Base-by-base conservation (phyloP, 2,797 vertebrate genomes). In the Miichthys miiuy region DNA sequence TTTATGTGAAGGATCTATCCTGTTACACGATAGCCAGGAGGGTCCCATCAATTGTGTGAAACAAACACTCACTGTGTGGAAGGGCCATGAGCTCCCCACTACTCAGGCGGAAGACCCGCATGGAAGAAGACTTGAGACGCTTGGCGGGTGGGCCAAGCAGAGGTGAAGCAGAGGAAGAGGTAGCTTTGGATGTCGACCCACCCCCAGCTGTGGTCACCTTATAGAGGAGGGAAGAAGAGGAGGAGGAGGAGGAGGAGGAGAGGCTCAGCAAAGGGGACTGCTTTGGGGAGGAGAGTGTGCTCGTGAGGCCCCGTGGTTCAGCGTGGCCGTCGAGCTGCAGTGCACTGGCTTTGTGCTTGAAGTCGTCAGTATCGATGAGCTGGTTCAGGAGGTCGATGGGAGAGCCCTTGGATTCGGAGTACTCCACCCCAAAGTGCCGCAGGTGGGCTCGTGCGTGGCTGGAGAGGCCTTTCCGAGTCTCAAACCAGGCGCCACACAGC, bases 401-500 rank as follows among this genome's bases (percentile, higher is more conserved):
- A 23, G 96, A 97, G 87, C 97, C 96, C 92, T 97, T 98, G 82
- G 97, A 96, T 88, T 98, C 97, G 0, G 96, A 97, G 91, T 97
- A 97, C 90, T 96, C 96, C 83, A 97, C 96, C 30, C 97, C 97
- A 72, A 98, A 97, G 93, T 98, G 97, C 42, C 97, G 96, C 92
- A 98, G 93, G 93, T 98, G 97, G 83, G 97, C 97, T 11, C 97
- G 94, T 9, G 97, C 97, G 55, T 98, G 97, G 91, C 97, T 98
- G 77, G 97, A 98, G 47, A 98, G 92, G 83, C 97, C 97, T 92
- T 97, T 98, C 48, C 97, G 96, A 21, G 97, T 98, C 94, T 98
- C 97, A 81, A 98, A 98, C 97, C 97, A 98, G 83, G 97, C 97
- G 34, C 97, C 97, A 1, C 97, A 97, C 89, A 98, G 94, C 95